Base-by-base conservation (phyloP, 2,888 invertebrate species). In the Drosophila nr. medialis region DNA sequence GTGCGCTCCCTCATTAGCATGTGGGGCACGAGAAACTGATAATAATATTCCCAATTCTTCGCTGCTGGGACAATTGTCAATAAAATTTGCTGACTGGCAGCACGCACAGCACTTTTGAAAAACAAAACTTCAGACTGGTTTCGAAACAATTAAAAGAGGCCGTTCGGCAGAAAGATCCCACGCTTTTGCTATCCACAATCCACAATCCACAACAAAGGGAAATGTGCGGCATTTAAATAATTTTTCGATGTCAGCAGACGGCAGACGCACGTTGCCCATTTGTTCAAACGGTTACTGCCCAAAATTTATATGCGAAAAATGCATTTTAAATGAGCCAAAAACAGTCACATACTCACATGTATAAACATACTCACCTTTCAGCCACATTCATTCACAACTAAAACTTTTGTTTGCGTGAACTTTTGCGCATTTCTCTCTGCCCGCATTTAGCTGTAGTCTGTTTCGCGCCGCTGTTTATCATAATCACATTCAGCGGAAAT, bases 251-350 rank as follows among this genome's bases (percentile, higher is more conserved):
- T 59, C 84, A 76, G 64, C 87, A 80, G 11, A 8, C 54, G 27
- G 18, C 48, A 30, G 54, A 60, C 68, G 74, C 77, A 73, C 56
- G 60, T 65, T 69, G 75, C 80, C 80, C 69, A 84, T 89, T 86
- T 89, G 84, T 84, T 65, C 24, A 70, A 86, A 72, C 72, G 72
- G 80, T 85, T 84, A 62, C 83, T 75, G 69, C 71, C 66, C 48
- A 64, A 64, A 86, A 86, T 86, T 86, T 89, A 86, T 86, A 86
- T 86, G 85, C 87, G 85, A 86, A 89, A 86, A 89, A 64, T 86
- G 85, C 85, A 84, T 84, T 84, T 70, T 59, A 68, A 84, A 86
- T 84, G 72, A 80, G 81, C 32, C 32, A 49, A 34, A 54, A 45
- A 66, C 36, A 66, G 18, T 54, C 42, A 13, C 21, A 42, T 8